Conservation (phyloP, 2,797 vertebrate genomes). For the Sebastes goodei region DNA sequence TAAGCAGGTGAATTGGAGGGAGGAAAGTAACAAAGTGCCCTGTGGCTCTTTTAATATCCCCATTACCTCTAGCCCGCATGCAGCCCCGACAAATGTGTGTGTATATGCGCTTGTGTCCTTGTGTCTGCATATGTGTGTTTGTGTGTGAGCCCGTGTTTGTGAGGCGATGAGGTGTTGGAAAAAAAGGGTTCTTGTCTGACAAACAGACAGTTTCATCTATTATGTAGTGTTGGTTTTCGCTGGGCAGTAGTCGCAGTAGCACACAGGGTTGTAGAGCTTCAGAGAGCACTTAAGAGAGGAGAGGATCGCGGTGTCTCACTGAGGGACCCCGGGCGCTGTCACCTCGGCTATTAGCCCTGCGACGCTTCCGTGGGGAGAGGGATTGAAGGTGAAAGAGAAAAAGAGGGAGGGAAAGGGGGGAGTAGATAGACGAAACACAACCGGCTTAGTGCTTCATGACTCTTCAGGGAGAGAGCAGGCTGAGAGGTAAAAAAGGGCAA, state of each 20-base stretch:
- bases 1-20: slow-evolving; percentile 59
- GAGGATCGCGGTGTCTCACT: slow-evolving; percentile 47
- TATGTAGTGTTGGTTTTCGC: slow-evolving; percentile 66
- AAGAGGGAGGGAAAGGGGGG: not conserved
- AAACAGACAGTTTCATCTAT: slow-evolving; percentile 71
- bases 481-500: slow-evolving; percentile 33
- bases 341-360: slow-evolving; percentile 66
- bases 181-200: slow-evolving; percentile 48
- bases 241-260: slow-evolving; percentile 22
- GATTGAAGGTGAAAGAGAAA: slow-evolving; percentile 54
- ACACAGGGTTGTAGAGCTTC: slow-evolving; percentile 31
- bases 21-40: slow-evolving; percentile 55
- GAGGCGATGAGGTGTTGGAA: slow-evolving; percentile 39
- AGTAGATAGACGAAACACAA: slow-evolving; percentile 16
- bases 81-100: not conserved
- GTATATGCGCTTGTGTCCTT: not conserved
- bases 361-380: slow-evolving; percentile 30
- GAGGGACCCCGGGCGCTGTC: slow-evolving; percentile 54
- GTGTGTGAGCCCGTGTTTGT: slow-evolving; percentile 23
- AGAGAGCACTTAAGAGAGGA: slow-evolving; percentile 71
- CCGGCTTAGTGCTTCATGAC: slow-evolving; percentile 31
- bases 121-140: slow-evolving; percentile 12
- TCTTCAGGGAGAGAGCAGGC: slow-evolving; percentile 27
- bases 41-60: slow-evolving; percentile 57
- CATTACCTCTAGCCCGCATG: slow-evolving; percentile 15